These are phyloP conservation scores for Drosophila tropicalis DNA, from an alignment of 1,140 invertebrate genomes.

Conservation along the genomic window DNA sequence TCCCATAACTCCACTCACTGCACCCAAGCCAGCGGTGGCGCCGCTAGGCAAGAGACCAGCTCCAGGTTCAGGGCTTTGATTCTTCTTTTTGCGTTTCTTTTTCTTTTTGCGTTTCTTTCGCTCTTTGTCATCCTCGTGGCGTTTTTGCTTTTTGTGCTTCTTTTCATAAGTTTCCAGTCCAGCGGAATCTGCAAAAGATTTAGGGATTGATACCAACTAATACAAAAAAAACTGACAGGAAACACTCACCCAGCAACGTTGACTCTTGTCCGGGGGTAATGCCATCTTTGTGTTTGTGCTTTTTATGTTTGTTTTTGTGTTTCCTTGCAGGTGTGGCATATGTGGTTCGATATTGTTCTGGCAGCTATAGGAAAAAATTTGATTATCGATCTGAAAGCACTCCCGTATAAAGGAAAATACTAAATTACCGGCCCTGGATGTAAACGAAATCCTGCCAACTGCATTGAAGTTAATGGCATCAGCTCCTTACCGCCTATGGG, in stretches of 20 bases:
- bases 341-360: conserved; percentile 97
- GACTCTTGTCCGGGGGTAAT: conserved; percentile 88
- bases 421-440: conserved; percentile 94
- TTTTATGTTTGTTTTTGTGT: conserved; percentile 97
- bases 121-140: conserved; percentile 97
- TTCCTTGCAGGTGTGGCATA: conserved; percentile 96
- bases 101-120: conserved; percentile 97
- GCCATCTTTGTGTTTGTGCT: conserved; percentile 95
- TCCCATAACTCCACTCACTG: conserved; percentile 55
- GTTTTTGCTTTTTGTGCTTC: conserved; percentile 97
- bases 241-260: conserved; percentile 84
- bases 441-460: conserved; percentile 96
- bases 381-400: conserved; percentile 3
- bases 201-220: neutral
- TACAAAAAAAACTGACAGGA: neutral
- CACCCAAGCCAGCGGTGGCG: conserved; percentile 33
- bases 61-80: conserved; percentile 94
- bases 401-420: neutral
- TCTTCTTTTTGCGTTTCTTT: conserved; percentile 97
- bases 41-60: conserved; percentile 52
- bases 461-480: conserved; percentile 92
- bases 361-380: conserved; percentile 86
- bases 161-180: conserved; percentile 94
- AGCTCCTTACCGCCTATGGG: conserved; percentile 98
- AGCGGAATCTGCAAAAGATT: conserved; percentile 84